These are phyloP conservation scores for Drosophila ohnishii DNA, from an alignment of 1,140 invertebrate genomes.

Conservation along the genomic window DNA sequence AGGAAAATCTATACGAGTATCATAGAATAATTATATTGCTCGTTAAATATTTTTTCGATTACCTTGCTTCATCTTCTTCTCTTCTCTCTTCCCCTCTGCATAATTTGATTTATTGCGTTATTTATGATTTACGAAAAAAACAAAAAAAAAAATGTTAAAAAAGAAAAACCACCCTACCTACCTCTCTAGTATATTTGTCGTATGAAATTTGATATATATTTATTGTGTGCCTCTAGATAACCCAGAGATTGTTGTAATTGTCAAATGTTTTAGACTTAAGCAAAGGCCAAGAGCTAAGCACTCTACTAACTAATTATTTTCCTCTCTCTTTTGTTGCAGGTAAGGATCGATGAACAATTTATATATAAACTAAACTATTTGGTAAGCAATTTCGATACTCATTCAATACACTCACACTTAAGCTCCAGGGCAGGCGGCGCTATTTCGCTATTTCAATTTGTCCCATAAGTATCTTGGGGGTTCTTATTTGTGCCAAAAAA, in stretches of 20 bases:
- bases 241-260: conserved; percentile 53
- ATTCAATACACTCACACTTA: conserved; percentile 11
- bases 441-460: conserved; percentile 20
- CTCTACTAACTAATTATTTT: conserved; percentile 45
- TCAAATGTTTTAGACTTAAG: conserved; percentile 60
- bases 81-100: neutral
- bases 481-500: conserved; percentile 17
- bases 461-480: conserved; percentile 16
- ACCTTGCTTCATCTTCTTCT: conserved; percentile 4
- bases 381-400: conserved; percentile 62
- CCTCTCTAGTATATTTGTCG: conserved; percentile 46
- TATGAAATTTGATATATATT: conserved; percentile 55
- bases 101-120: conserved; percentile 28
- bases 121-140: conserved; percentile 56
- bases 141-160: conserved; percentile 1
- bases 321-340: conserved; percentile 67
- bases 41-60: conserved; percentile 44
- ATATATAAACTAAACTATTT: conserved; percentile 81
- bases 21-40: conserved; percentile 53
- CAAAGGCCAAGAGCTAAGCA: neutral
- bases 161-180: neutral
- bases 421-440: conserved; percentile 2
- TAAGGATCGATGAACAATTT: conserved; percentile 82
- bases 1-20: conserved; percentile 20
- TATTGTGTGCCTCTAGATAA: conserved; percentile 53